phyloP scores from a whole-genome alignment of 92 coral and sea anemone species.

The Scolanthus callimorphus region DNA sequence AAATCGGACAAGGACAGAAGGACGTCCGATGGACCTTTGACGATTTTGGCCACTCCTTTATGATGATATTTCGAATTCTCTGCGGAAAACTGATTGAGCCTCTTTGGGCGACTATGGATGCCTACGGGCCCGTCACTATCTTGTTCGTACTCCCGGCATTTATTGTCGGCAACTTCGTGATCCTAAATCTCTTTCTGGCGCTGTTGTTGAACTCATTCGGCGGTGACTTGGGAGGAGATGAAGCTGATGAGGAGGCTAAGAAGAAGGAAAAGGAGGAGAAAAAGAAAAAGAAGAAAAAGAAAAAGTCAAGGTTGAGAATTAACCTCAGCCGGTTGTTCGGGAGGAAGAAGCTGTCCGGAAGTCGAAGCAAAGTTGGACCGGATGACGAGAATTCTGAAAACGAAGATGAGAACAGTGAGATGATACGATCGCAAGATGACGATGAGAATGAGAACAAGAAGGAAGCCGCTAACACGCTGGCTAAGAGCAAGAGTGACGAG shows the following conservation, averaged over 20 bases:
- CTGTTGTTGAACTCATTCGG: constrained; percentile 94
- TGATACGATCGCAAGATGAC: constrained; percentile 59
- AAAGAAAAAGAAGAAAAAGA: constrained; percentile 47
- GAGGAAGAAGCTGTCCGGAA: constrained; percentile 58
- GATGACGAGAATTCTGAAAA: constrained; percentile 61
- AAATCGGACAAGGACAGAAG: constrained; percentile 14
- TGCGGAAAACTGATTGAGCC: constrained; percentile 99
- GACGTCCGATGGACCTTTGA: constrained; percentile 84
- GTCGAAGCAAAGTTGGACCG: constrained; percentile 84
- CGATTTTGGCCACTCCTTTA: constrained; percentile 90
- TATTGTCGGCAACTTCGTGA: constrained; percentile 92
- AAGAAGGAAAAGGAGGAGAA: constrained; percentile 59
- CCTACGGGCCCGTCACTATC: constrained; percentile 54
- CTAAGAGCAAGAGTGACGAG: constrained; percentile 55
- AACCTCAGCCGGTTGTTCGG: constrained; percentile 52
- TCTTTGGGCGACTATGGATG: constrained; percentile 89
- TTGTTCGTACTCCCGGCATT: constrained; percentile 85
- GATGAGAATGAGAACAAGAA: constrained; percentile 59
- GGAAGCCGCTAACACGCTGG: constrained; percentile 54
- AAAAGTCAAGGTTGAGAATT: constrained; percentile 21
- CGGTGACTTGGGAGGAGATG: constrained; percentile 70
- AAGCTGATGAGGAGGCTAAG: constrained; percentile 74
- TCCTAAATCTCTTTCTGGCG: constrained; percentile 94
- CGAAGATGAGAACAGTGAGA: constrained; percentile 57
- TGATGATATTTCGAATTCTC: constrained; percentile 95